Conservation (phyloP, 2,888 invertebrate species). For the Lycocerus yunnanus region DNA sequence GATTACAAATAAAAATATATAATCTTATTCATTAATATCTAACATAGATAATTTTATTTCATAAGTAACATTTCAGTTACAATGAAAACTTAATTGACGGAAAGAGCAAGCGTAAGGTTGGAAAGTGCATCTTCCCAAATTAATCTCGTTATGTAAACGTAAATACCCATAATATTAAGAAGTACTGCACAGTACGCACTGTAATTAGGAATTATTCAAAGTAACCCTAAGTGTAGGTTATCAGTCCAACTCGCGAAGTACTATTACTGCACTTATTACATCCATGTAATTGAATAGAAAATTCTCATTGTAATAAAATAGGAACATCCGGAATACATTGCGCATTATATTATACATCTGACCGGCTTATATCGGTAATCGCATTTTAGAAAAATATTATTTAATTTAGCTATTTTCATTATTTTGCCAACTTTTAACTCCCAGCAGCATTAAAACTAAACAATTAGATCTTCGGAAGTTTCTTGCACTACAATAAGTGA, state of each 20-base stretch:
- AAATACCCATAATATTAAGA: neutral
- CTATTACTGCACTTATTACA: neutral
- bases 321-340: neutral
- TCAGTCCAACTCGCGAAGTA: neutral
- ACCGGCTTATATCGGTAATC: neutral
- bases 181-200: neutral
- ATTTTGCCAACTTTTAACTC: no score
- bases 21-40: no score
- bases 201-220: neutral
- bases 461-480: no score
- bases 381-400: no score
- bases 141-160: neutral
- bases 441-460: no score
- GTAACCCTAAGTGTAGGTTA: neutral
- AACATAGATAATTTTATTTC: no score
- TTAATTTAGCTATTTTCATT: no score
- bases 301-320: neutral
- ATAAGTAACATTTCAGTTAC: no score
- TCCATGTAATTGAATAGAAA: neutral
- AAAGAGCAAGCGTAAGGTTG: neutral
- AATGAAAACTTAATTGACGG: no score
- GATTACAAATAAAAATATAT: no score
- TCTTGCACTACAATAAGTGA: no score
- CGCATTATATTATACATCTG: neutral
- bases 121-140: neutral